Percentiles rank a stretch among this genome's conserved stretches.
Conservation (phyloP, 2,888 invertebrate genomes). For the Phorcus lineatus region DNA sequence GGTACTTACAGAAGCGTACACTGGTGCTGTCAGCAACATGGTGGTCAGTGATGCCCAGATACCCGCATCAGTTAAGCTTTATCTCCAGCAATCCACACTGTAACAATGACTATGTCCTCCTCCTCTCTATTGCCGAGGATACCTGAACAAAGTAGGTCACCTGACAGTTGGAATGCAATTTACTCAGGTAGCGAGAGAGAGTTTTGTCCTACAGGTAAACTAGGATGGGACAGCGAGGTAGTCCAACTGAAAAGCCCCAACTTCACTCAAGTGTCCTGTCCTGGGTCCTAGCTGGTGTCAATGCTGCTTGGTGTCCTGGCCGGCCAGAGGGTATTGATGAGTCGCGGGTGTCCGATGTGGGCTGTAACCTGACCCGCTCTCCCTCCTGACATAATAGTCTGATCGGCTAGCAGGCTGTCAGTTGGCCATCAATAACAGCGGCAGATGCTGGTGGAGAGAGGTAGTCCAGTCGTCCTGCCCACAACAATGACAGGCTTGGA, state of each 20-base stretch:
- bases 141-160: constrained; percentile 3
- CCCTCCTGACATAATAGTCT: constrained; percentile 11
- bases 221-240: not conserved
- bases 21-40: constrained; percentile 42
- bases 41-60: constrained; percentile 12
- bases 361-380: constrained; percentile 2
- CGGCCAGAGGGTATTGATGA: not conserved
- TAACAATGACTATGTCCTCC: not conserved
- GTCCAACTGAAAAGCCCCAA: not conserved
- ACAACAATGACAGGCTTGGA: not conserved
- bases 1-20: constrained; percentile 43
- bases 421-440: constrained; percentile 5
- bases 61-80: constrained; percentile 15
- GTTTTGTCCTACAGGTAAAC: constrained; percentile 1
- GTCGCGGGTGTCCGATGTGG: not conserved
- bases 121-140: constrained; percentile 8
- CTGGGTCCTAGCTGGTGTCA: not conserved
- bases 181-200: constrained; percentile 13
- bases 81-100: constrained; percentile 22
- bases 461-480: not conserved
- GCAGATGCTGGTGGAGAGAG: not conserved
- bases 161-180: constrained; percentile 13
- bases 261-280: not conserved
- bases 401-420: not conserved
- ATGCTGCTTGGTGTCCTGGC: not conserved